Evolutionary conservation across 2,113 vertebrate species (phyloP).

Genomic region (Chionodraco myersi): DNA sequence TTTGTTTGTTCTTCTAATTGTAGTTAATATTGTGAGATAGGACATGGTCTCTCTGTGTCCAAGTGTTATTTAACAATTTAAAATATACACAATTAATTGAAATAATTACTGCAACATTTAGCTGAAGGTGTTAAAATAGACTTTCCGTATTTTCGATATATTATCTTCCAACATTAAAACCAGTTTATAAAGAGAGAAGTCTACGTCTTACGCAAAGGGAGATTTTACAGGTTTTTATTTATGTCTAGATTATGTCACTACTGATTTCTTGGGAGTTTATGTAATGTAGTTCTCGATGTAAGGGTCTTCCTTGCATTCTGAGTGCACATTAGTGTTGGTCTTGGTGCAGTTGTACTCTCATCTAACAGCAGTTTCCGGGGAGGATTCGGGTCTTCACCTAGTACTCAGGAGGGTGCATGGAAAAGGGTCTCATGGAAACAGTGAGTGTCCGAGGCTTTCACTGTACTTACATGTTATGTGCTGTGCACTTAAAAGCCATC

Average conservation of each 20-base stretch:
- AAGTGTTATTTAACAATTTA: too few species aligned
- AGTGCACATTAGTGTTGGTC: background rate
- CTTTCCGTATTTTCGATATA: too few species aligned
- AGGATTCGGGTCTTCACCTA: background rate
- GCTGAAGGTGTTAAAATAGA: too few species aligned
- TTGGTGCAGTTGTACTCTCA: background rate
- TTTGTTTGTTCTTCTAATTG: too few species aligned
- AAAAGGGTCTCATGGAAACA: background rate
- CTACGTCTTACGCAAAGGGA: too few species aligned
- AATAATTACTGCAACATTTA: too few species aligned
- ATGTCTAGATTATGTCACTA: background rate
- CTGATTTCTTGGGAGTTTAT: background rate
- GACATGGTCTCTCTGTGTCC: too few species aligned
- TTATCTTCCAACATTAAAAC: too few species aligned
- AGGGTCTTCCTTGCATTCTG: background rate
- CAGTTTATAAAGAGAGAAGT: too few species aligned
- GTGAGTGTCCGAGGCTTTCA: background rate
- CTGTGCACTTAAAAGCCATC: conserved; percentile 18
- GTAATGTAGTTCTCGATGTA: background rate
- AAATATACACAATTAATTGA: too few species aligned
- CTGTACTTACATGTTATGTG: background rate
- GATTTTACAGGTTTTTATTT: background rate
- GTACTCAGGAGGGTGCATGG: background rate
- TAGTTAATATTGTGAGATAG: too few species aligned
- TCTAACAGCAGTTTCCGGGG: background rate